Evolutionary conservation across 2,113 vertebrate genomes (phyloP), one percentile per base, ranked within the genome.

Genomic region (Lanius ludovicianus): DNA sequence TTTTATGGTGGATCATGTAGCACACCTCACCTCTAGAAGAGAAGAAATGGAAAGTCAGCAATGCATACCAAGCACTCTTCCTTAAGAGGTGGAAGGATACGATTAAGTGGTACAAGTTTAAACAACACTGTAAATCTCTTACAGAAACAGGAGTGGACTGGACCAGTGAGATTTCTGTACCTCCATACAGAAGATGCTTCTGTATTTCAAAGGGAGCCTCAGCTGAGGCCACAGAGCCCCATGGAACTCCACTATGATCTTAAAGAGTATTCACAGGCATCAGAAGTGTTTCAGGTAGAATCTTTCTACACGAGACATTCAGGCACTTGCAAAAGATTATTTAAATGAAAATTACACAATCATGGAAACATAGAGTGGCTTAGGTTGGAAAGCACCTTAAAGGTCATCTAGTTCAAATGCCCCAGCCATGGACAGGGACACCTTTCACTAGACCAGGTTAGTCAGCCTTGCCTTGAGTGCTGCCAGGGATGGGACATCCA

Each of bases 231-330:
- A 41, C 11, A 31, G 56, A 67, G 19, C 22, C 47, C 23, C 55
- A 24, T 6, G 20, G 39, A 16, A 9, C n/a, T 39, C 10, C 0
- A 0, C 9, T 53, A 16, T 33, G 15, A 9, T 8, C 23, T 28
- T 63, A 19, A 84, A 62, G 50, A 62, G 11, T 23, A 9, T 11
- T 63, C 35, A 39, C 23, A 49, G 35, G 5, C 1, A 5, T 59
- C 52, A 59, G 8, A 69, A 53, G 14, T 16, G 35, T 79, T 87
- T 90, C 37, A 53, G 70, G 37, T 33, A 8, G 33, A 74, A 52
- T 63, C 37, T 63, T 80, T 65, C 75, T 39, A 5, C 14, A 28
- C 13, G 30, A 55, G 27, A 7, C 15, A 28, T 13, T 60, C 50
- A 74, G 55, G 11, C 23, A 22, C 11, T 55, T 59, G 23, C 3